Evolutionary conservation across 1,140 invertebrate species (phyloP), one percentile per base, ranked within the genome.

Genomic region (Trichogramma pretiosum): DNA sequence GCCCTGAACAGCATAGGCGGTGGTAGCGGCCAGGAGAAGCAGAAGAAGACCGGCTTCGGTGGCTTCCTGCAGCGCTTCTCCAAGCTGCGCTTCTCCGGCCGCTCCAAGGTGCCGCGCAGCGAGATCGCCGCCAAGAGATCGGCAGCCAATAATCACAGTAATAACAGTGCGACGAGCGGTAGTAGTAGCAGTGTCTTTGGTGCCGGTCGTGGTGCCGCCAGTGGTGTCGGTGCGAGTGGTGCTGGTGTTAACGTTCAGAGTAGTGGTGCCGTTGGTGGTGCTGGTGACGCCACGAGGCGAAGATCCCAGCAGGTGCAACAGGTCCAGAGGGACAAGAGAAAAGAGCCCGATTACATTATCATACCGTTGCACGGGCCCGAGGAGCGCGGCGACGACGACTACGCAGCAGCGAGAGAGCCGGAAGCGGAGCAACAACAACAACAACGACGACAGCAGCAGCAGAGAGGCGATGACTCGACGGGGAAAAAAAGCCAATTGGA

Each of bases 31-130:
- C 18, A 42, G 13, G 54, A 39, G 34, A 65, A 68, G 42, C 60
- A 65, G 14, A 68, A 70, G 28, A 71, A 71, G 46, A 55, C 60
- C 16, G 67, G 70, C 1, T 55, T 76, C 18, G 74, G 74, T 14
- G 72, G 73, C 4, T 76, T 77, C 38, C 64, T 77, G 8, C 74
- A 76, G 48, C 56, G 75, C 18, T 77, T 77, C 47, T 75, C 74
- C 19, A 65, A 65, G 33, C 51, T 74, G 9, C 56, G 75, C 22
- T 68, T 75, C 46, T 74, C 72, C 55, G 72, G 73, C 28, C 56
- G 71, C 19, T 64, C 65, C 1, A 70, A 72, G 55, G 66, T 69
- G 36, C 67, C 67, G 54, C 56, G 67, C 3, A 65, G 64, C 19
- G 67, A 70, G 48, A 48, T 57, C 33, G 56, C 57, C 30, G 41